A percentile compares a stretch with the other conserved stretches of the same genome.
Evolutionary conservation across 2,888 invertebrate genomes (phyloP).

Genomic region (Hypselothyrea guttata): DNA sequence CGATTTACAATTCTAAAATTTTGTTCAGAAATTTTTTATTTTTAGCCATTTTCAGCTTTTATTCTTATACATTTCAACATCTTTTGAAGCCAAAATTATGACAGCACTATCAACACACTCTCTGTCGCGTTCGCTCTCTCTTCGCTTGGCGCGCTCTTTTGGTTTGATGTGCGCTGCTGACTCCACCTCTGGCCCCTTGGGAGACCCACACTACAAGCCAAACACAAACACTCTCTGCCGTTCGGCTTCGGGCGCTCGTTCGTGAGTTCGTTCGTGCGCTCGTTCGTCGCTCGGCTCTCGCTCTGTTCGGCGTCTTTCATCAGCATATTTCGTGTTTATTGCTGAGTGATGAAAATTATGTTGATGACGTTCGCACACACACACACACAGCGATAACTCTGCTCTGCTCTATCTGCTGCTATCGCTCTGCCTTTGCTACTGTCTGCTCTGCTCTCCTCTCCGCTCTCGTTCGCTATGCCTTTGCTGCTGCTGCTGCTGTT

Average conservation of each 20-base stretch:
- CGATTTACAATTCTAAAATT: no score
- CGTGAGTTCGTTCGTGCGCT: neutral
- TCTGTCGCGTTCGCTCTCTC: conserved; percentile 24
- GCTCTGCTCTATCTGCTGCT: conserved; percentile 15
- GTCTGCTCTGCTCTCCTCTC: conserved; percentile 22
- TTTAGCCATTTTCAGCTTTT: no score
- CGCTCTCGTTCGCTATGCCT: conserved; percentile 28
- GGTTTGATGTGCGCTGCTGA: conserved; percentile 19
- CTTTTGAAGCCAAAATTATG: no score
- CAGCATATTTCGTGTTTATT: conserved; percentile 70
- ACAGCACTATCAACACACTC: no score
- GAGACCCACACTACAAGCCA: conserved; percentile 37
- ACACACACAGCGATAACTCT: neutral
- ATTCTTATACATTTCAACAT: no score
- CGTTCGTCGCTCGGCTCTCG: neutral
- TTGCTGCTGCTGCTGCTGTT: conserved; percentile 25
- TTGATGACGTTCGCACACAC: conserved; percentile 71
- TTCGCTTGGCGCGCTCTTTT: conserved; percentile 6
- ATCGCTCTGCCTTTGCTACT: conserved; percentile 14
- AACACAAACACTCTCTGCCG: conserved; percentile 24
- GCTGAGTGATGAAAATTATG: conserved; percentile 77
- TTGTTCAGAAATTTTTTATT: no score
- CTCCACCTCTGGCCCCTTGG: conserved; percentile 58
- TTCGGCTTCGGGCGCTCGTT: conserved; percentile 17
- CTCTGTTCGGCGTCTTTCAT: conserved; percentile 72